phyloP scores from a whole-genome alignment of 2,113 vertebrate species.

The Anguilla japonica region DNA sequence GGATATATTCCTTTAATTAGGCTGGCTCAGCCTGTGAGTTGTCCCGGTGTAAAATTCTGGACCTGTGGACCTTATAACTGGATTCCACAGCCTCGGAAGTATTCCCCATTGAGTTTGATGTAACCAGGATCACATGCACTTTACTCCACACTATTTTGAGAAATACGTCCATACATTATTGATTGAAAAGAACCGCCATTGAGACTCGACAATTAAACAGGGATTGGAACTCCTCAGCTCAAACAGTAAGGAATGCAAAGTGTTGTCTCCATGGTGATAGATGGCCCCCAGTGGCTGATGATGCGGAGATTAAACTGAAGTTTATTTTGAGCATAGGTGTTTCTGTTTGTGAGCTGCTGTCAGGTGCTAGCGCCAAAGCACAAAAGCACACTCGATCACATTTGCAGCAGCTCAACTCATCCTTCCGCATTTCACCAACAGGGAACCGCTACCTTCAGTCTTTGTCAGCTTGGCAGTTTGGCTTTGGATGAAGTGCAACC shows the following conservation, averaged over 20 bases:
- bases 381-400: background rate
- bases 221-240: background rate
- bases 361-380: background rate
- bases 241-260: background rate
- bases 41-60: too few species aligned
- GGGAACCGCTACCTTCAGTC: background rate
- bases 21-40: too few species aligned
- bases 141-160: too few species aligned
- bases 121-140: too few species aligned
- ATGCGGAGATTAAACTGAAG: background rate
- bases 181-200: background rate
- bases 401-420: background rate
- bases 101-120: too few species aligned
- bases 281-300: background rate
- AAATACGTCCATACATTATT: too few species aligned
- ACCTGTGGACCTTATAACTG: too few species aligned
- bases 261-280: background rate
- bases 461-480: background rate
- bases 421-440: background rate
- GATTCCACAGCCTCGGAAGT: too few species aligned
- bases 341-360: background rate
- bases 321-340: background rate
- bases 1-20: too few species aligned
- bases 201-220: background rate
- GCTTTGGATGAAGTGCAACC: background rate